These are phyloP conservation scores for Zosterops japonicus DNA, from an alignment of 2,113 vertebrate species.

Conservation along the genomic window DNA sequence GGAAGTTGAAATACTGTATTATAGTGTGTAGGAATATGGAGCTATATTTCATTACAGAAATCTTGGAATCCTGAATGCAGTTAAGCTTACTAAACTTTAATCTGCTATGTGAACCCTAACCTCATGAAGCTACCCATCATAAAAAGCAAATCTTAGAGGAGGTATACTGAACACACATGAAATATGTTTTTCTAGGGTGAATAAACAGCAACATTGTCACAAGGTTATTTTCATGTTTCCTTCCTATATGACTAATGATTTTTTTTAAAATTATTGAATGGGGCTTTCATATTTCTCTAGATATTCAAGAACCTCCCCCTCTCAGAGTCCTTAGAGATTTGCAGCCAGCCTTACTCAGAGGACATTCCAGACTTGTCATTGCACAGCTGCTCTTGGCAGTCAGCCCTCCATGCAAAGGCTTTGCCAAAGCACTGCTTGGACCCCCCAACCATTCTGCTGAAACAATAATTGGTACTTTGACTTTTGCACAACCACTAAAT, in stretches of 20 bases:
- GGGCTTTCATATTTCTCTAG: slow-evolving; percentile 48
- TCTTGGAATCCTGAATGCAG: background rate
- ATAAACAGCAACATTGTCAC: slow-evolving; percentile 63
- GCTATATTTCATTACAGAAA: background rate
- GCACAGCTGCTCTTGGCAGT: slow-evolving; percentile 53
- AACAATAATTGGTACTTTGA: background rate
- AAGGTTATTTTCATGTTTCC: slow-evolving; percentile 61
- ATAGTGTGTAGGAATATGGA: background rate
- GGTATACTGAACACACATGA: slow-evolving; percentile 25
- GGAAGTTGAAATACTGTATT: background rate
- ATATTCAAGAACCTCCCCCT: slow-evolving; percentile 35
- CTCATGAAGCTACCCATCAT: background rate
- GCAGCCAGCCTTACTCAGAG: slow-evolving; percentile 52
- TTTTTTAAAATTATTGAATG: slow-evolving; percentile 32
- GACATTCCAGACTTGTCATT: slow-evolving; percentile 46
- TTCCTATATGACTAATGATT: slow-evolving; percentile 67
- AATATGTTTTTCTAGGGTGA: slow-evolving; percentile 58
- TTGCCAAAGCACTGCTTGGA: background rate
- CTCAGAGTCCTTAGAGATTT: background rate
- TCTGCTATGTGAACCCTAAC: background rate
- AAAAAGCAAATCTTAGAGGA: slow-evolving; percentile 41
- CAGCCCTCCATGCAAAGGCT: background rate
- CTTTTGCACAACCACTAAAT: background rate
- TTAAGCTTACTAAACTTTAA: background rate
- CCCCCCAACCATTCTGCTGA: background rate